A percentile compares a stretch with the other conserved stretches of the same genome.
Evolutionary conservation across 2,888 invertebrate species (phyloP).

Genomic region (Euclidia mi): DNA sequence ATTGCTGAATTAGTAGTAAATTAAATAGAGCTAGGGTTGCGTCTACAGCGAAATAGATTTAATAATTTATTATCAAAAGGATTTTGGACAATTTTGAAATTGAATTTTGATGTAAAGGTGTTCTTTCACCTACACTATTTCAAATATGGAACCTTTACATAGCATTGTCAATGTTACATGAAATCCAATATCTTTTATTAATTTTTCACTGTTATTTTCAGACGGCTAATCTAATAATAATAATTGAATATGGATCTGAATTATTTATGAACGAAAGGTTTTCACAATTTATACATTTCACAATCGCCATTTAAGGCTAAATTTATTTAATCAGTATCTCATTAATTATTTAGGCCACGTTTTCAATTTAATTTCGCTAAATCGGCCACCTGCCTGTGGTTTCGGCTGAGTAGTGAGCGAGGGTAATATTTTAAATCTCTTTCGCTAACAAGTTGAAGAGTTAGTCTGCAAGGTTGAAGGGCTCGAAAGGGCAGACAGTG

Average conservation of each 20-base stretch:
- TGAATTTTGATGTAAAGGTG: not conserved
- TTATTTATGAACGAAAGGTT: too few relatives aligned
- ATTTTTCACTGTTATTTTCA: too few relatives aligned
- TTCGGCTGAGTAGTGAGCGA: constrained; percentile 15
- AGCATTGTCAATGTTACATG: too few relatives aligned
- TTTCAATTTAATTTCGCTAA: constrained; percentile 39
- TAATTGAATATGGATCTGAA: too few relatives aligned
- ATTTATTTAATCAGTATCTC: not conserved
- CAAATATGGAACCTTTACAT: not conserved
- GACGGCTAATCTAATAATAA: too few relatives aligned
- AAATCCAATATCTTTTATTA: too few relatives aligned
- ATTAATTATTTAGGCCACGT: constrained; percentile 35
- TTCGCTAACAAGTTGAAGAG: constrained; percentile 14
- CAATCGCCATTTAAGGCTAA: not conserved
- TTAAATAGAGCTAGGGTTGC: constrained; percentile 20
- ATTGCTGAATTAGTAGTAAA: constrained; percentile 21
- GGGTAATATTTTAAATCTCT: constrained; percentile 20
- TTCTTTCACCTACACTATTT: not conserved
- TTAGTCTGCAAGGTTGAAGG: constrained; percentile 4
- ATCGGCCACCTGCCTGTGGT: constrained; percentile 26
- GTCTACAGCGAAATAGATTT: constrained; percentile 12
- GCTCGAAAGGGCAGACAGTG: constrained; percentile 11
- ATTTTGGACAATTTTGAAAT: not conserved
- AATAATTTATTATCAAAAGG: constrained; percentile 2
- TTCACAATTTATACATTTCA: too few relatives aligned